Conservation (phyloP, 1,140 invertebrate genomes). For the Heliconius nattereri region DNA sequence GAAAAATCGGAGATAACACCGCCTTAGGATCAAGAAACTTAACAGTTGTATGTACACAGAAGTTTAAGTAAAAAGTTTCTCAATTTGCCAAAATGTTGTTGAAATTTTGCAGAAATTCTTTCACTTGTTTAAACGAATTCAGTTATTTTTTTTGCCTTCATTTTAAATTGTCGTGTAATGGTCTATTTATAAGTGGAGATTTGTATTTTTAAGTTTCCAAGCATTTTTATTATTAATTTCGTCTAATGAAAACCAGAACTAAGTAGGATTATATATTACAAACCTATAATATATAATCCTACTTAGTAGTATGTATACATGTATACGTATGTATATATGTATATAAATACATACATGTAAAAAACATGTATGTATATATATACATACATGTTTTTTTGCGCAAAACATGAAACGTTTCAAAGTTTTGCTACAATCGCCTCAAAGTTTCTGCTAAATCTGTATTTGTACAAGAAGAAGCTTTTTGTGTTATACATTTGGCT, state of each 20-base stretch:
- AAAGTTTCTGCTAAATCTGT: background rate
- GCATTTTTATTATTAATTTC: background rate
- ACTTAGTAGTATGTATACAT: too few species aligned
- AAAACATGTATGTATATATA: too few species aligned
- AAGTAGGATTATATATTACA: too few species aligned
- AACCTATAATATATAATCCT: too few species aligned
- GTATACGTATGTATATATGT: too few species aligned
- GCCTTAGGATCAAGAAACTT: background rate
- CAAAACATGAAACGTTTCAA: too few species aligned
- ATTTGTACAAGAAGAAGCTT: background rate
- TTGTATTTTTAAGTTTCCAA: background rate
- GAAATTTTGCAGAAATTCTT: conserved; percentile 5
- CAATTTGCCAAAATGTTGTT: background rate
- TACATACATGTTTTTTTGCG: too few species aligned
- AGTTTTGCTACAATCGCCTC: background rate
- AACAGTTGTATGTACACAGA: background rate
- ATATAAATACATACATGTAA: too few species aligned
- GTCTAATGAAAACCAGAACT: background rate
- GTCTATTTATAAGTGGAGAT: background rate
- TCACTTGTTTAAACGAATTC: background rate
- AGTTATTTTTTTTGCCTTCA: background rate
- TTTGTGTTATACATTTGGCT: background rate
- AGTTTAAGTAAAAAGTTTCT: conserved; percentile 6
- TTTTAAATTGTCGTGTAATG: background rate
- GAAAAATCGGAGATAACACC: background rate